Percentiles rank a stretch among this genome's conserved stretches.
Evolutionary conservation across 1,140 invertebrate species (phyloP).

Genomic region (Pachypeltis micranthus): DNA sequence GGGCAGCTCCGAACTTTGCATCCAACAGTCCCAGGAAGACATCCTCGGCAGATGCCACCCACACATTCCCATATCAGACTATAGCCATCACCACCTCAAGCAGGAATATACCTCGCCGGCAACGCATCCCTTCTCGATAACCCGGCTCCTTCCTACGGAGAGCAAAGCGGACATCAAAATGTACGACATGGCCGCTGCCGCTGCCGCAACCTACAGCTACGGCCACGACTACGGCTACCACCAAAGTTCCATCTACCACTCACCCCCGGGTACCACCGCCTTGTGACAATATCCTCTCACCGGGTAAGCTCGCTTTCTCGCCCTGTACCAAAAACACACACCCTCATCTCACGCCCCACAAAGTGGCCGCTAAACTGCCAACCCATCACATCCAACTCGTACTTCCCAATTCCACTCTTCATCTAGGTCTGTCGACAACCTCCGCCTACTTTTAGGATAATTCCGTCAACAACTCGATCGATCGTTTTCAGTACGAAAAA

Average conservation of each 20-base stretch:
- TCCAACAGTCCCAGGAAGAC: constrained; percentile 41
- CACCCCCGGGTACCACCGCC: constrained; percentile 48
- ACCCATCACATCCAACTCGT: neutral
- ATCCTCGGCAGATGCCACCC: constrained; percentile 52
- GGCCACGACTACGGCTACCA: constrained; percentile 61
- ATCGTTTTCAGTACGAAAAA: too few species aligned
- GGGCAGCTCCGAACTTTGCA: constrained; percentile 27
- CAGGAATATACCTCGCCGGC: constrained; percentile 71
- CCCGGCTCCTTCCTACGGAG: constrained; percentile 72
- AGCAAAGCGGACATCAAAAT: constrained; percentile 61
- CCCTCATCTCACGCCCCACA: neutral
- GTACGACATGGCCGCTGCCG: constrained; percentile 50
- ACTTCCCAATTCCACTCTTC: neutral
- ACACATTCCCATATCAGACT: constrained; percentile 39
- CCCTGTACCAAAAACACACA: neutral
- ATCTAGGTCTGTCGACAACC: neutral
- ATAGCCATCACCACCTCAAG: constrained; percentile 53
- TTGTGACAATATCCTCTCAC: constrained; percentile 32
- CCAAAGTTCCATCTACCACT: constrained; percentile 60
- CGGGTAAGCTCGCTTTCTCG: constrained; percentile 13
- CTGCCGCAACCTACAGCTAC: constrained; percentile 41
- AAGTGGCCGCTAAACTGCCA: neutral
- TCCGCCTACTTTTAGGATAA: neutral
- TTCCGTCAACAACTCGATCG: neutral
- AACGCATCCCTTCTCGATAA: constrained; percentile 87